A percentile compares a stretch with the other conserved stretches of the same genome.
These are phyloP conservation scores for Heliopora coerulea DNA, from an alignment of 92 coral and sea anemone species.

Conservation along the genomic window DNA sequence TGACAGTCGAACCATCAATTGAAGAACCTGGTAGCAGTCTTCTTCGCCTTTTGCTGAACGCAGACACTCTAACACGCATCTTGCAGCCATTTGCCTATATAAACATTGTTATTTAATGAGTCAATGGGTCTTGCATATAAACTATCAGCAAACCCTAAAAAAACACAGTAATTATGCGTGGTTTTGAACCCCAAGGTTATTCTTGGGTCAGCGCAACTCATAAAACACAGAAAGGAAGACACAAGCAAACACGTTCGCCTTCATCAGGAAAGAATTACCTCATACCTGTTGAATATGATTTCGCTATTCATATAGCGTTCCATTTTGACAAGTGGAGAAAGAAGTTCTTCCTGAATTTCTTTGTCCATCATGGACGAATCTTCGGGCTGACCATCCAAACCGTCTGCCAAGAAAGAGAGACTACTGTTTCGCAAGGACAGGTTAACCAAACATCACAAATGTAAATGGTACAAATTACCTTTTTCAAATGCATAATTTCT, in stretches of 20 bases:
- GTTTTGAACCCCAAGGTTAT: too few relatives aligned
- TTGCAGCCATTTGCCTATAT: conserved; percentile 93
- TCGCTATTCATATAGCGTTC: conserved; percentile 97
- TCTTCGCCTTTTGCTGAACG: conserved; percentile 78
- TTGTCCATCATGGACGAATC: conserved; percentile 83
- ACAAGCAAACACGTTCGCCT: too few relatives aligned
- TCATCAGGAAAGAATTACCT: too few relatives aligned
- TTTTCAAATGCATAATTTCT: neutral
- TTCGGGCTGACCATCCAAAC: conserved; percentile 69
- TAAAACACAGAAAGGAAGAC: too few relatives aligned
- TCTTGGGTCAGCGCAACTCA: too few relatives aligned
- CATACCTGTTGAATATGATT: conserved; percentile 93
- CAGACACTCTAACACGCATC: conserved; percentile 87
- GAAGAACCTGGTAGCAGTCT: conserved; percentile 80
- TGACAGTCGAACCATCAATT: conserved; percentile 85
- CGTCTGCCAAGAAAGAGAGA: conserved; percentile 43
- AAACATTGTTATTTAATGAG: neutral
- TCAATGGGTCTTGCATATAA: neutral
- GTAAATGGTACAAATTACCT: neutral
- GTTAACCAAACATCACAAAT: neutral
- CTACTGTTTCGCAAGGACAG: conserved; percentile 30
- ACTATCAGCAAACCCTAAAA: neutral
- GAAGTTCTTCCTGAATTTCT: conserved; percentile 79
- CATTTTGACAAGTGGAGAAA: conserved; percentile 84
- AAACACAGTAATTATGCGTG: neutral